phyloP scores from a whole-genome alignment of 1,140 invertebrate genomes.

The Sitobion miscanthi region DNA sequence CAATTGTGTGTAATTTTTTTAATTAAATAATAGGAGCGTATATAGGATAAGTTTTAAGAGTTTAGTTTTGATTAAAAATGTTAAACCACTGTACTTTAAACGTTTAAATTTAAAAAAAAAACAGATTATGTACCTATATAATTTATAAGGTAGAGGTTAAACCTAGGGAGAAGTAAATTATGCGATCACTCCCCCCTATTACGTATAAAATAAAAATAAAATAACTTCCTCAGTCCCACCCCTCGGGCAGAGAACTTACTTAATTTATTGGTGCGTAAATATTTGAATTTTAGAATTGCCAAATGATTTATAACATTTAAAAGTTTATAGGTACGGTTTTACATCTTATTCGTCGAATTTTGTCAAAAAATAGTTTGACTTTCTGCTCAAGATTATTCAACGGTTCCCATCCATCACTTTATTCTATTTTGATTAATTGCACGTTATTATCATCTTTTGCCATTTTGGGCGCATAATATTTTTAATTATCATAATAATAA shows the following conservation, averaged over 20 bases:
- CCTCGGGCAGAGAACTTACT: background rate
- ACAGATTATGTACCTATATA: background rate
- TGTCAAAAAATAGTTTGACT: background rate
- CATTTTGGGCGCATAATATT: background rate
- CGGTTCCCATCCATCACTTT: background rate
- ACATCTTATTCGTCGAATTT: background rate
- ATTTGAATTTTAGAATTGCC: background rate
- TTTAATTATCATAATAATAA: background rate
- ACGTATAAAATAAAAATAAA: background rate
- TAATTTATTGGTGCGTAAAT: background rate
- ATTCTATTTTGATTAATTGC: background rate
- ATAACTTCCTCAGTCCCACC: background rate
- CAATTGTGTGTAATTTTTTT: background rate
- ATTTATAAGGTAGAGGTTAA: constrained; percentile 15
- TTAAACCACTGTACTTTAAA: background rate
- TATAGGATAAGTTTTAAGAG: background rate
- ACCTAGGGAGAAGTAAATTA: background rate
- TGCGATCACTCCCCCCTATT: constrained; percentile 5
- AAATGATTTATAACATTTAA: background rate
- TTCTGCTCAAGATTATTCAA: background rate
- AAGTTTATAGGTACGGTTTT: background rate
- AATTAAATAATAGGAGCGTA: background rate
- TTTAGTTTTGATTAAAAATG: constrained; percentile 17
- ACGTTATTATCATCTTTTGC: background rate
- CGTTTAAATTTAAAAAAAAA: constrained; percentile 16